Base-by-base conservation (phyloP, 2,888 invertebrate species). In the Strigamia transsilvanica region DNA sequence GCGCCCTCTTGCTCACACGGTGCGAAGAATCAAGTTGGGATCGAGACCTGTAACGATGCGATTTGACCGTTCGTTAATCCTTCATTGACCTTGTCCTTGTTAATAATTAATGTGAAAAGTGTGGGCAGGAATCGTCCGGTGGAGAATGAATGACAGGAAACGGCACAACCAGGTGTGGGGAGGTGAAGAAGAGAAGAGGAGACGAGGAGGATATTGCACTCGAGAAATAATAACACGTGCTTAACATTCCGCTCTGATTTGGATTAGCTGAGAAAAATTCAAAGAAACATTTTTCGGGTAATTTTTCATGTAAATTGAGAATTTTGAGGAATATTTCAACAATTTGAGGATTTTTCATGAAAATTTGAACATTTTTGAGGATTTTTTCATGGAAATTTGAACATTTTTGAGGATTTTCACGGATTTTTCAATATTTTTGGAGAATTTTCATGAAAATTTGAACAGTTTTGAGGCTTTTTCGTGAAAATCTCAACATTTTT, bases 141-240 rank as follows among this genome's bases (percentile, higher is more conserved):
- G 32, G 27, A 10, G 23, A 27, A 66, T 2, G 4, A 66, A 66
- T 12, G 66, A 10, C 66, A 23, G 66, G 66, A 66, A 66, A 27
- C 27, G 27, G 32, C 4, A 27, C 27, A 10, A 66, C 3, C 66
- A 66, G 66, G 66, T 66, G 66, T 27, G 10, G 9, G 12, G 4
- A 66, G 15, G 66, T 23, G 51, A 51, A 13, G 51, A n/a, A 66
- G 66, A n/a, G 42, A n/a, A n/a, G n/a, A n/a, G n/a, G n/a, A n/a
- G n/a, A n/a, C n/a, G n/a, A n/a, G n/a, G n/a, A n/a, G n/a, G 42
- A 61, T 18, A 66, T 66, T 66, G 23, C 10, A 27, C 9, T 27
- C 1, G 66, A 2, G 10, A 66, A 66, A 66, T 27, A 66, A 66
- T n/a, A 51, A 51, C 51, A 51, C 5, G 27, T 66, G 27, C 23